Conservation (phyloP, 1,140 invertebrate genomes). For the Diploscapter pachys region DNA sequence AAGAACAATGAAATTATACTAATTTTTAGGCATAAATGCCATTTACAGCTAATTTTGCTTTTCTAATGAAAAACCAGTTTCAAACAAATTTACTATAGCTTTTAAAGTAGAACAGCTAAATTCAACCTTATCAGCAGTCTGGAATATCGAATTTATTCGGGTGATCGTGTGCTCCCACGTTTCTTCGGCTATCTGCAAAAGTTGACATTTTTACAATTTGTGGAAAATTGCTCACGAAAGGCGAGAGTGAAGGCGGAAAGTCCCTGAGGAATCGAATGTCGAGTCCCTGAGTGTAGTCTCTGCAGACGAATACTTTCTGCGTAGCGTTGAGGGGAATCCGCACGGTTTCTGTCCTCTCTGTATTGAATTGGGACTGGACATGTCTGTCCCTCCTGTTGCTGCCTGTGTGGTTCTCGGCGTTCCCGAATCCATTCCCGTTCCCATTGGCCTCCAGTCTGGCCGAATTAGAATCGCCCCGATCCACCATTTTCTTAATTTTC, state of each 20-base stretch:
- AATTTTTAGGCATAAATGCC: not conserved
- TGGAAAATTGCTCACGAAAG: conserved; percentile 1
- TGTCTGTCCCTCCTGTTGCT: no score
- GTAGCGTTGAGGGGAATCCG: no score
- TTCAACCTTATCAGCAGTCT: conserved; percentile 20
- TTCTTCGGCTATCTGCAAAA: conserved; percentile 6
- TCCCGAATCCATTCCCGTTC: no score
- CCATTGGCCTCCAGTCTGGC: no score
- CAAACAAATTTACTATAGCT: not conserved
- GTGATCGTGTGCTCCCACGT: conserved; percentile 24
- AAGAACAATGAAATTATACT: not conserved
- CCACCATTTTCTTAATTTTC: no score
- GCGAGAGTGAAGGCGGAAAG: not conserved
- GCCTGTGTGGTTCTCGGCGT: no score
- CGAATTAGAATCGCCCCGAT: no score
- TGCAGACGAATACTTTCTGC: conserved; percentile 8
- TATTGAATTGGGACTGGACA: no score
- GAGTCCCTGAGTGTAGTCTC: conserved; percentile 11
- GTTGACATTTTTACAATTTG: not conserved
- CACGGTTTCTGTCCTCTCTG: no score
- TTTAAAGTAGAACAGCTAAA: not conserved
- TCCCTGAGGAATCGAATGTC: not conserved
- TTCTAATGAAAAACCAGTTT: not conserved
- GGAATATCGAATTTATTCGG: conserved; percentile 19
- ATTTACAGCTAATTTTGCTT: not conserved